phyloP scores from a whole-genome alignment of 2,888 invertebrate genomes.

The Acheta domesticus region DNA sequence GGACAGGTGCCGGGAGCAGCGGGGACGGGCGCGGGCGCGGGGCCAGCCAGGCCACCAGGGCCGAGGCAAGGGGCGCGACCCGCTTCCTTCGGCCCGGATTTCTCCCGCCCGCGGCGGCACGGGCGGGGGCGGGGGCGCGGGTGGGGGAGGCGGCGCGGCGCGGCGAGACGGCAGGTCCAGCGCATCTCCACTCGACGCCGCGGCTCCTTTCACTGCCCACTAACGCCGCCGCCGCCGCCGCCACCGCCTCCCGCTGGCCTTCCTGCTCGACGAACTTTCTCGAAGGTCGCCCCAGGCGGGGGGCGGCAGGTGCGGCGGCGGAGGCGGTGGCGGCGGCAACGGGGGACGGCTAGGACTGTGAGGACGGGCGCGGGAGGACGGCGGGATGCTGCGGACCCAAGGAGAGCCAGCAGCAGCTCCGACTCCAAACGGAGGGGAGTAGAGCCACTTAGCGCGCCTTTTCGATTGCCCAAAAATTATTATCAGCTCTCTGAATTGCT shows the following conservation, averaged over 20 bases:
- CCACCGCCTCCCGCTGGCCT: neutral
- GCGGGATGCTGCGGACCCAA: neutral
- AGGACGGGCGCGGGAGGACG: neutral
- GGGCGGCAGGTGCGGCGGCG: neutral
- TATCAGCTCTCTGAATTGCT: no score
- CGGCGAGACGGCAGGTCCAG: neutral
- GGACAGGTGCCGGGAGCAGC: neutral
- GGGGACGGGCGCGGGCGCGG: neutral
- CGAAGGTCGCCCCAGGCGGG: neutral
- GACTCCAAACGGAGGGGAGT: no score
- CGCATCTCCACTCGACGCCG: neutral
- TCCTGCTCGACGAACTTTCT: conserved; percentile 8
- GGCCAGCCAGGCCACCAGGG: neutral
- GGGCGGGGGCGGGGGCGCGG: neutral
- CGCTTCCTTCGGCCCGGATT: conserved; percentile 11
- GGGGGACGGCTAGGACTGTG: neutral
- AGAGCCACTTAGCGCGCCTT: no score
- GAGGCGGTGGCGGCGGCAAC: neutral
- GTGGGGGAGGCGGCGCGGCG: neutral
- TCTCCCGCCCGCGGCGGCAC: neutral
- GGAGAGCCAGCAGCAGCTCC: neutral
- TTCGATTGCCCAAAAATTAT: no score
- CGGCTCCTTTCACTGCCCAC: neutral
- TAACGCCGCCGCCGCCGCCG: neutral
- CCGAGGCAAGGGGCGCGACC: neutral